Percentiles rank a stretch among this genome's conserved stretches.
phyloP scores from a whole-genome alignment of 2,888 invertebrate species.

The Scaptomyza flava region DNA sequence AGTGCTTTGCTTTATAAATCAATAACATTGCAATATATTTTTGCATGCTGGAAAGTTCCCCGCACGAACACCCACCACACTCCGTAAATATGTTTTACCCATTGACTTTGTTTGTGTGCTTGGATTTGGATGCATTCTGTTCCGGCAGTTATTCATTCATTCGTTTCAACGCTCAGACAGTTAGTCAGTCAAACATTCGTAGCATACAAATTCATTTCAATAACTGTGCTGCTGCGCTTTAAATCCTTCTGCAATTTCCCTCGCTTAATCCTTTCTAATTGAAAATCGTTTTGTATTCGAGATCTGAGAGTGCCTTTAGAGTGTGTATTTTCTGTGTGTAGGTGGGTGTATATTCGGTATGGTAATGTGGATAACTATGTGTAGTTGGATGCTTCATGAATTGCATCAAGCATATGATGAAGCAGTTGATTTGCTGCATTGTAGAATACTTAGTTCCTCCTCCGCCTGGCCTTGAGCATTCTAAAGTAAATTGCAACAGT shows the following conservation, averaged over 20 bases:
- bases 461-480: constrained; percentile 61
- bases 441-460: constrained; percentile 1
- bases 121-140: constrained; percentile 56
- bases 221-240: constrained; percentile 70
- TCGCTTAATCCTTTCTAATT: constrained; percentile 77
- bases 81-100: constrained; percentile 9
- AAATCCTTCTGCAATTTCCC: constrained; percentile 72
- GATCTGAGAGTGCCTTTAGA: constrained; percentile 50
- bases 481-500: constrained; percentile 54
- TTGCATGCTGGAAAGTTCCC: constrained; percentile 37
- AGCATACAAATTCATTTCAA: constrained; percentile 75
- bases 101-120: constrained; percentile 35
- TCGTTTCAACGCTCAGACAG: constrained; percentile 27
- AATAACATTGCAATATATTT: constrained; percentile 76
- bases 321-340: constrained; percentile 8
- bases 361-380: constrained; percentile 40
- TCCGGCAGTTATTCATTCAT: constrained; percentile 33
- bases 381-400: constrained; percentile 45
- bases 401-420: constrained; percentile 48
- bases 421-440: constrained; percentile 55
- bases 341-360: constrained; percentile 10
- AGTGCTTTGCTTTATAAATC: constrained; percentile 71
- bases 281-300: constrained; percentile 71
- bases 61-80: not conserved
- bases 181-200: constrained; percentile 47